These are phyloP conservation scores for Galaxias olidus DNA, from an alignment of 2,797 vertebrate species.

Conservation along the genomic window DNA sequence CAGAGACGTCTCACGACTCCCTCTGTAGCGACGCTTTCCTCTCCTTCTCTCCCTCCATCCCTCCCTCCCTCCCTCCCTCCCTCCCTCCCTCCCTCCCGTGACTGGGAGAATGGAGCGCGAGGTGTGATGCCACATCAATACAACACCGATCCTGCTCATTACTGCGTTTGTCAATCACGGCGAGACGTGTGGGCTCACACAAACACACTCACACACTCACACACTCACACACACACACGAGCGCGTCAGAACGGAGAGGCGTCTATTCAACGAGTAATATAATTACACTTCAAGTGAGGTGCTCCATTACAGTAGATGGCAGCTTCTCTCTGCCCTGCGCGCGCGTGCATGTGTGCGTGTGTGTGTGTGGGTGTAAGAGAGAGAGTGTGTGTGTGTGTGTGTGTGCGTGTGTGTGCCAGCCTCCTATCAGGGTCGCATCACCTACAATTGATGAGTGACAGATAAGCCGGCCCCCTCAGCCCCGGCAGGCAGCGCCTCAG, in stretches of 20 bases:
- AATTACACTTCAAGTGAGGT: slow-evolving; percentile 52
- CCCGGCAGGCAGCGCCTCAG: slow-evolving; percentile 57
- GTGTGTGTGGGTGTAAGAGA: too few species aligned
- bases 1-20: too few species aligned
- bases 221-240: slow-evolving; percentile 11
- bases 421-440: slow-evolving; percentile 60
- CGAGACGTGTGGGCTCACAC: slow-evolving; percentile 44
- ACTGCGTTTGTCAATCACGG: slow-evolving; percentile 58
- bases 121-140: slow-evolving; percentile 59
- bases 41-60: too few species aligned
- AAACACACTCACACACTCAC: background rate
- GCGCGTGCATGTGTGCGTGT: background rate
- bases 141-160: slow-evolving; percentile 54
- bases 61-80: background rate
- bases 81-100: slow-evolving; percentile 37
- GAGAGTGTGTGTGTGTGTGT: slow-evolving; percentile 7
- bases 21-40: too few species aligned
- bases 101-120: slow-evolving; percentile 50
- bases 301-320: slow-evolving; percentile 46
- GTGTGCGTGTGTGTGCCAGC: background rate
- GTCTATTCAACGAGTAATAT: slow-evolving; percentile 45
- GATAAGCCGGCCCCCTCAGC: slow-evolving; percentile 68
- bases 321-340: slow-evolving; percentile 55
- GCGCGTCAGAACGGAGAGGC: slow-evolving; percentile 34
- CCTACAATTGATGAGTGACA: slow-evolving; percentile 69